Conservation (phyloP, 2,797 vertebrate genomes). For the Epinephelus malabaricus region DNA sequence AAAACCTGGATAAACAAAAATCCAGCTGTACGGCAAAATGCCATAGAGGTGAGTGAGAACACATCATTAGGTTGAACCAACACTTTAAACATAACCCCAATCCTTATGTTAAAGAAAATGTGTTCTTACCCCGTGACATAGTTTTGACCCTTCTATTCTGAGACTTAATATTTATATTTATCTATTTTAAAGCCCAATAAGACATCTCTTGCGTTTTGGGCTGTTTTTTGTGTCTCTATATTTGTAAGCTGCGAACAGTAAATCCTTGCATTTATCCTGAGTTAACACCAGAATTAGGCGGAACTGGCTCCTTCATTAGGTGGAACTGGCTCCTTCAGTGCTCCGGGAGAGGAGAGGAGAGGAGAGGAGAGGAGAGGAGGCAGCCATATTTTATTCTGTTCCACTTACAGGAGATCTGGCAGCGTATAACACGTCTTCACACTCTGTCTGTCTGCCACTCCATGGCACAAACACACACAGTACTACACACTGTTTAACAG, state of each 20-base stretch:
- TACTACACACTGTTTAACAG: background rate
- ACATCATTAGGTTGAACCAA: background rate
- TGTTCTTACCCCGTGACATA: too few relatives aligned
- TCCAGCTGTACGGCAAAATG: background rate
- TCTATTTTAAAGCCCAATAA: background rate
- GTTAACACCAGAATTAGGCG: conserved; percentile 21
- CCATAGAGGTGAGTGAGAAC: background rate
- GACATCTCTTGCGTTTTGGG: conserved; percentile 18
- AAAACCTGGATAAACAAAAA: background rate
- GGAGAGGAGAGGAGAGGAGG: conserved; percentile 13
- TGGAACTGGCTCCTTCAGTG: conserved; percentile 9
- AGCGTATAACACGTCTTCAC: background rate
- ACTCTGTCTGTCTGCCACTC: background rate
- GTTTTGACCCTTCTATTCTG: background rate
- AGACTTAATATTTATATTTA: too few relatives aligned
- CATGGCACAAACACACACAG: background rate
- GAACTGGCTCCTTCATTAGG: conserved; percentile 17
- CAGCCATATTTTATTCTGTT: conserved; percentile 44
- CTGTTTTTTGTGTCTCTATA: conserved; percentile 1
- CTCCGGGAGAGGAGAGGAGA: background rate
- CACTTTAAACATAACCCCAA: background rate
- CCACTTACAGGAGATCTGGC: conserved; percentile 40
- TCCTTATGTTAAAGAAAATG: background rate
- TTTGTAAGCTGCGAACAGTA: conserved; percentile 35
- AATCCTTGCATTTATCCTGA: conserved; percentile 41